Percentiles rank a stretch among this genome's conserved stretches.
phyloP scores from a whole-genome alignment of 2,113 vertebrate genomes.

The Atherinomorus stipes region DNA sequence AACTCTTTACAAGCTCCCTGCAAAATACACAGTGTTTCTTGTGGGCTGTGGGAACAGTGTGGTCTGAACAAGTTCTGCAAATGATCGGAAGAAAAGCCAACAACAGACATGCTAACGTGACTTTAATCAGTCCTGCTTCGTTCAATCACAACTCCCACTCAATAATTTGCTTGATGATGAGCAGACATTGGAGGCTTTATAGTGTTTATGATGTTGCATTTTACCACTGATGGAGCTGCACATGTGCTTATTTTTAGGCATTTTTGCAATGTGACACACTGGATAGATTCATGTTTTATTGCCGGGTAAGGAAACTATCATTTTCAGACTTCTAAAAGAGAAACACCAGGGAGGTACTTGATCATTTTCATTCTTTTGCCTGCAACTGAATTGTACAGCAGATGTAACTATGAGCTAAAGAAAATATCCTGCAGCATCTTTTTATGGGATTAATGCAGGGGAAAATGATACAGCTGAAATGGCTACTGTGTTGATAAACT shows the following conservation, averaged over 20 bases:
- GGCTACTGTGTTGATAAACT: too few relatives aligned
- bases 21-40: slow-evolving; percentile 10
- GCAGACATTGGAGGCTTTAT: neutral
- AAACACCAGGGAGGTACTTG: too few relatives aligned
- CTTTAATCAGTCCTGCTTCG: neutral
- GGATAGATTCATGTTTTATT: neutral
- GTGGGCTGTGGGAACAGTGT: neutral
- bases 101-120: neutral
- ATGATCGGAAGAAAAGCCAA: neutral
- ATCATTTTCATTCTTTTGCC: neutral
- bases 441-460: neutral
- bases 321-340: too few relatives aligned
- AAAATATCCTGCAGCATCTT: neutral
- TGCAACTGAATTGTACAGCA: neutral
- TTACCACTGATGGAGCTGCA: neutral
- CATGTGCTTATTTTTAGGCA: neutral
- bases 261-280: neutral
- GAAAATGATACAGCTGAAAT: too few relatives aligned
- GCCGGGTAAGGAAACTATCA: neutral
- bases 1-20: slow-evolving; percentile 38
- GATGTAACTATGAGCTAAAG: neutral
- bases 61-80: neutral
- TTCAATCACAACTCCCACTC: neutral
- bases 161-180: neutral
- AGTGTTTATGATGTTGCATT: neutral